Percentiles rank a stretch among this genome's conserved stretches.
phyloP scores from a whole-genome alignment of 2,113 vertebrate species.

The Cinclus mexicanus region DNA sequence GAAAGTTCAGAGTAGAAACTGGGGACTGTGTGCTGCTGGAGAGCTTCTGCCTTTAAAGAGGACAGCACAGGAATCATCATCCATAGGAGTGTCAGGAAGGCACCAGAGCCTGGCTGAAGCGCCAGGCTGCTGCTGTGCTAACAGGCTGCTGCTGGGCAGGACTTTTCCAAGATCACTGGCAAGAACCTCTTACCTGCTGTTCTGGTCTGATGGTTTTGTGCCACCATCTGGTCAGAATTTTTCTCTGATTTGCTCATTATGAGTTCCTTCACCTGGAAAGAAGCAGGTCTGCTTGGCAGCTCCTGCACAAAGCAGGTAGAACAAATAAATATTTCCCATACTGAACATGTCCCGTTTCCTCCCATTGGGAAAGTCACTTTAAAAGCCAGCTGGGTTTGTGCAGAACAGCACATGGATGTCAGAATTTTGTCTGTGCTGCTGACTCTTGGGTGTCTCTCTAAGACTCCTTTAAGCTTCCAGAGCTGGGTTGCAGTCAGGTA shows the following conservation, averaged over 20 bases:
- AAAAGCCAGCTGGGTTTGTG: neutral
- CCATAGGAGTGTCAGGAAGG: neutral
- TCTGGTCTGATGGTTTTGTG: conserved; percentile 22
- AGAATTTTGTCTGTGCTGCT: neutral
- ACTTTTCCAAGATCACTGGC: neutral
- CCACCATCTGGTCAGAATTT: conserved; percentile 45
- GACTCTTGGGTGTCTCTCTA: neutral
- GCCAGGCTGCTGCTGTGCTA: neutral
- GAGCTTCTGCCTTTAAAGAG: neutral
- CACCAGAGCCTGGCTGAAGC: neutral
- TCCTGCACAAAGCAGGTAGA: neutral
- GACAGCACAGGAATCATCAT: neutral
- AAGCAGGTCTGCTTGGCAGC: neutral
- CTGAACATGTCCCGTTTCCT: neutral
- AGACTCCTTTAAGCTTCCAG: neutral
- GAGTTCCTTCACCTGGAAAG: conserved; percentile 9
- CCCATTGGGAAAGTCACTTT: neutral
- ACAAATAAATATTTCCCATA: neutral
- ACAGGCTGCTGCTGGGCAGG: neutral
- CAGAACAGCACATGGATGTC: neutral
- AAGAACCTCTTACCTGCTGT: neutral
- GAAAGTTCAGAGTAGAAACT: neutral
- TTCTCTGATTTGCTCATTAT: conserved; percentile 7
- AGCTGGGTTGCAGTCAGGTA: neutral
- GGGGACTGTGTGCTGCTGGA: neutral